These are phyloP conservation scores for Scleropages formosus DNA, from an alignment of 2,797 vertebrate genomes.

Conservation along the genomic window DNA sequence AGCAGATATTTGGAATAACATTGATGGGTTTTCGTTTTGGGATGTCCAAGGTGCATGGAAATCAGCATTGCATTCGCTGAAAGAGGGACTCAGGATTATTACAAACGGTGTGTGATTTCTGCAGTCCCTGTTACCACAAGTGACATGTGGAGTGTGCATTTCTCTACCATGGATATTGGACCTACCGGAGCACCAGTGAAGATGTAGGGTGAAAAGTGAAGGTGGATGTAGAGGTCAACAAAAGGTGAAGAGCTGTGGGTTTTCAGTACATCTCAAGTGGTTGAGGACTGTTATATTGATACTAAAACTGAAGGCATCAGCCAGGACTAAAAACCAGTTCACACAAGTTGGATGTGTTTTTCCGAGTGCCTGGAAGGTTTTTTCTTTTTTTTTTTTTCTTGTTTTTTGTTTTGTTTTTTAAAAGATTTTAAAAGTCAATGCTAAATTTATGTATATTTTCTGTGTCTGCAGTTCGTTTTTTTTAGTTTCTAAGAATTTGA, in stretches of 20 bases:
- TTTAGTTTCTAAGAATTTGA: conserved; percentile 14
- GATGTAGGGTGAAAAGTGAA: conserved; percentile 6
- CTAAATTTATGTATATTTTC: conserved; percentile 22
- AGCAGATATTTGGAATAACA: conserved; percentile 23
- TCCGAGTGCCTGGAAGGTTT: neutral
- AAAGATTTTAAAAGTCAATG: conserved; percentile 57
- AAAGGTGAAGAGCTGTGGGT: conserved; percentile 45
- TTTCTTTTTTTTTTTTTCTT: conserved; percentile 37
- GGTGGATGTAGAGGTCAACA: conserved; percentile 6
- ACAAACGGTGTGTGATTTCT: conserved; percentile 1
- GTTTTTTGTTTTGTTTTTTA: conserved; percentile 24
- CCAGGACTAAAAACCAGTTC: neutral
- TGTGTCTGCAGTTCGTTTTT: neutral
- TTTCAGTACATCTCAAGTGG: conserved; percentile 9
- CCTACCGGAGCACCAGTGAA: conserved; percentile 1
- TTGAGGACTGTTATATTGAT: conserved; percentile 10
- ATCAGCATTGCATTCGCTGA: neutral
- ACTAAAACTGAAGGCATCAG: conserved; percentile 13
- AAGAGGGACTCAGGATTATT: conserved; percentile 24
- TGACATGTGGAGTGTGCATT: conserved; percentile 26
- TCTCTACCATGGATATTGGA: conserved; percentile 1
- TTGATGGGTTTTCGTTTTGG: neutral
- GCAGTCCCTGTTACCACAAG: neutral
- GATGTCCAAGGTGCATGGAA: conserved; percentile 6
- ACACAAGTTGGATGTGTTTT: neutral